Evolutionary conservation across 1,140 invertebrate genomes (phyloP), one percentile per base, ranked within the genome.

Genomic region (Drosophila chauvacae): DNA sequence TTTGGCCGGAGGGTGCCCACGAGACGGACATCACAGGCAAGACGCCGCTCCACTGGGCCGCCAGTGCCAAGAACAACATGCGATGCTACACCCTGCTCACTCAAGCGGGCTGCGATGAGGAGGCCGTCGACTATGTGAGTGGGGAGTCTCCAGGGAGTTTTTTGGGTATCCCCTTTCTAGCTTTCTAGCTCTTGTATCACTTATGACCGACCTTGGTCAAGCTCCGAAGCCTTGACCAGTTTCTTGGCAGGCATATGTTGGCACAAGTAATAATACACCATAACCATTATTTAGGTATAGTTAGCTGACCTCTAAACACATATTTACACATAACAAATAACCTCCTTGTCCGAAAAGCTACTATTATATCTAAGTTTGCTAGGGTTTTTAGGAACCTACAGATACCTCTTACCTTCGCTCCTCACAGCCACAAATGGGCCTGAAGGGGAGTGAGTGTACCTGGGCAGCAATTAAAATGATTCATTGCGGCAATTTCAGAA

Each of bases 11-110:
- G 81, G 94, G 95, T 13, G 93, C 96, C 3, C 94, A 94, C 37
- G 94, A 95, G 7, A 93, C 94, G 35, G 97, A 98, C 90, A 95
- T 95, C 69, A 96, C 97, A 62, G 97, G 97, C 18, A 95, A 97
- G 75, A 98, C 97, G 4, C 95, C 98, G 0, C 92, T 99, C 37
- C 98, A 99, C 93, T 99, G 97, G 81, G 96, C 98, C 0, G 97
- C 97, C 5, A 94, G 95, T 13, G 93, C 95, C 42, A 96, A 95
- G 84, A 96, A 96, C 80, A 95, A 95, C 42, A 95, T 95, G 65
- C 92, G 94, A 61, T 95, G 95, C 62, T 98, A 96, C 80, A 95
- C 96, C 76, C 94, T 96, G 42, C 93, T 98, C 0, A 92, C 96
- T 2, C 94, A 95, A 70, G 92, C 95, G 23, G 97, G 97, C 28